phyloP scores from a whole-genome alignment of 1,140 invertebrate species.

The Plodia interpunctella region DNA sequence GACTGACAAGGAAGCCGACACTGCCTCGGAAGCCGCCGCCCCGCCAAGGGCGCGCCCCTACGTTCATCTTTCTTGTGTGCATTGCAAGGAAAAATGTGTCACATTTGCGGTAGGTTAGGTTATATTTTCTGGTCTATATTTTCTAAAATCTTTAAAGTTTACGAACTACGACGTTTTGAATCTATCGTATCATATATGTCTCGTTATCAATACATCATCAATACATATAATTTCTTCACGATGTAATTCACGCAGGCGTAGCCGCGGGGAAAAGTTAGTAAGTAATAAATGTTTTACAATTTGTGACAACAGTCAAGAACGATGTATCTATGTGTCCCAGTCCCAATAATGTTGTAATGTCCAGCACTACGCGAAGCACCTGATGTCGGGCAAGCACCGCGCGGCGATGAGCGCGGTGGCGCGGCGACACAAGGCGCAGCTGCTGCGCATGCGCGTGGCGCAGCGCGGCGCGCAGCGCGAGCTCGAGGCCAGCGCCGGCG shows the following conservation, averaged over 20 bases:
- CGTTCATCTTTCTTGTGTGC: slow-evolving; percentile 85
- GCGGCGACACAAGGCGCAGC: slow-evolving; percentile 82
- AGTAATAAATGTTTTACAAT: too few relatives aligned
- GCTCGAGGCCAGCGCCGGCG: slow-evolving; percentile 82
- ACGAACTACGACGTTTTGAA: too few relatives aligned
- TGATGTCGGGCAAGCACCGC: slow-evolving; percentile 82
- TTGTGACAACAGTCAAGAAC: too few relatives aligned
- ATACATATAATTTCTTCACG: too few relatives aligned
- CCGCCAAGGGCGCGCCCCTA: slow-evolving; percentile 70
- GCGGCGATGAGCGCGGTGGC: slow-evolving; percentile 84
- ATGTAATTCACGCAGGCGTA: too few relatives aligned
- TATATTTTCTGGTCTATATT: too few relatives aligned
- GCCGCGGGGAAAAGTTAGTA: too few relatives aligned
- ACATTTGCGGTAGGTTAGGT: slow-evolving; percentile 80
- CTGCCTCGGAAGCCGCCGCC: slow-evolving; percentile 69
- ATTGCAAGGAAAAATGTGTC: slow-evolving; percentile 83
- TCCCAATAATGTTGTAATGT: not conserved
- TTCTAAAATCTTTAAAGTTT: too few relatives aligned
- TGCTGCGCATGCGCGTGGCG: slow-evolving; percentile 84
- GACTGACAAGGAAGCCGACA: slow-evolving; percentile 75
- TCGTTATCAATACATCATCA: too few relatives aligned
- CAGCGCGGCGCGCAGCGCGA: slow-evolving; percentile 86
- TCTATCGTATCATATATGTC: too few relatives aligned
- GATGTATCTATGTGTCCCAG: too few relatives aligned
- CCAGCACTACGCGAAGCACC: slow-evolving; percentile 83